Evolutionary conservation across 2,113 vertebrate genomes (phyloP), one percentile per base, ranked within the genome.

Genomic region (Isichthys henryi): DNA sequence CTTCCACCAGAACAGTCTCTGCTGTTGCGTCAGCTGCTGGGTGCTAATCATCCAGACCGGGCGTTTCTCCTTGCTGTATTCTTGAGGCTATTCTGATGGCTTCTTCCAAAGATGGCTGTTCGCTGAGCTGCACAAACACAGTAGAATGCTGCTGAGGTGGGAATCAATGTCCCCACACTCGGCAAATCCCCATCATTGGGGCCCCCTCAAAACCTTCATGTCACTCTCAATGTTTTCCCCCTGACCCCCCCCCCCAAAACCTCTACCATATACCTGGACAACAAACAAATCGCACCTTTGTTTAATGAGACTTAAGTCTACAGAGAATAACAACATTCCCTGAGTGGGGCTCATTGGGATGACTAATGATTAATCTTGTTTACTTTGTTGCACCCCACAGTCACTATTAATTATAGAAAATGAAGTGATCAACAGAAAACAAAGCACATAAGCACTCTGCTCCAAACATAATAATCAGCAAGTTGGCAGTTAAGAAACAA

Each of bases 11-110:
- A 93, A 94, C 91, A 95, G 95, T 94, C 94, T 87, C 5, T 62
- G 35, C 21, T 77, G 91, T 56, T 90, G 92, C 89, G 89, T 92
- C 91, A 91, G 92, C 86, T 90, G 70, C 77, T 89, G 74, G 88
- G 53, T 92, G 91, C 97, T 96, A 99, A 95, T 99, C 98, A 91
- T 99, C 98, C 92, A 99, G 95, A 87, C 97, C 98, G 3, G 98
- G 97, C 0, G 97, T 98, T 93, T 99, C 98, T 92, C 98, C 98
- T 93, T 99, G 98, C 86, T 99, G 98, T 97, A 99, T 99, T 94
- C 98, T 97, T 86, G 98, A 99, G 88, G 98, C 98, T 96, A 99
- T 99, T 95, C 98, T 96, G 94, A 99, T 99, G 95, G 98, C 98
- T 97, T 99, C 98, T 95, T 99, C 98, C 94, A 99, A 94, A 31